Base-by-base conservation (phyloP, 1,140 invertebrate species). In the Anadara kagoshimensis region DNA sequence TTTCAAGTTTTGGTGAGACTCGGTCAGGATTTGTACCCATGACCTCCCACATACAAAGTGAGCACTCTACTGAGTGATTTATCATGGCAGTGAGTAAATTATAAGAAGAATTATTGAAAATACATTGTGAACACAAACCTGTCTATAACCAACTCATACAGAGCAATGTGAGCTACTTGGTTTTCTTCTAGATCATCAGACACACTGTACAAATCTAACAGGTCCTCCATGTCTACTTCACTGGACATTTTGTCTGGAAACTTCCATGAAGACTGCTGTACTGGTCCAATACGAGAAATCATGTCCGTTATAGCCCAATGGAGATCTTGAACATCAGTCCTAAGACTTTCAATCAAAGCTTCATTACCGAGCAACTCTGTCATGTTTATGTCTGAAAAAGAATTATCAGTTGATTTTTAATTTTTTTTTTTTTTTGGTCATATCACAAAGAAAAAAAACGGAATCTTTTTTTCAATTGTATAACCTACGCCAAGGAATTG, bases 101-200 rank as follows among this genome's bases (percentile, higher is more conserved):
- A n/a, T n/a, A n/a, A n/a, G n/a, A n/a, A n/a, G n/a, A n/a, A n/a
- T n/a, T n/a, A n/a, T n/a, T 36, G 29, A 12, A 51, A 56, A 1
- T 56, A 14, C 0, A 7, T 10, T 20, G 1, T n/a, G 43, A 12
- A n/a, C 7, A 29, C 64, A 68, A 72, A 88, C 88, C 88, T 88
- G 73, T 89, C 88, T 75, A 89, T 89, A 5, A 89, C 81, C 10
- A 89, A 79, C 71, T 89, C 88, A 75, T 88, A 85, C 20, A 89
- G 73, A 8, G 85, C 84, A 66, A 89, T 84, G 73, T 89, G 88
- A 7, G 87, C 80, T n/a, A 88, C 81, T 61, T 89, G 87, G 59
- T 76, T 81, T 26, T 86, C 87, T 56, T 89, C 88, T 26, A 71
- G 73, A 57, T 86, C 85, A 74, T 86, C 78, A 75, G 73, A 78